These are phyloP conservation scores for Willowsia nigromaculata DNA, from an alignment of 2,888 invertebrate species.

Conservation along the genomic window DNA sequence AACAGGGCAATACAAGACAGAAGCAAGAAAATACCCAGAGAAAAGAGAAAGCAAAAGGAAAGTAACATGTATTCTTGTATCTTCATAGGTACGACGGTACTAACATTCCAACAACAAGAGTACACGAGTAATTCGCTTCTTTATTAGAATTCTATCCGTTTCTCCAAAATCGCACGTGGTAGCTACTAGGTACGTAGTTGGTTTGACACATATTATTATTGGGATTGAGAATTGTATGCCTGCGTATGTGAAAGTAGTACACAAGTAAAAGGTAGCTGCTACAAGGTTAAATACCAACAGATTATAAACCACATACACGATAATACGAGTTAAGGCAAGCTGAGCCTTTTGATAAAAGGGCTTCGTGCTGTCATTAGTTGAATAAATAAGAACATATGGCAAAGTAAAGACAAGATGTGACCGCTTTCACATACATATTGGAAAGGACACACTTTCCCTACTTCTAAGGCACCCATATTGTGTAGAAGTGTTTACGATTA, in stretches of 20 bases:
- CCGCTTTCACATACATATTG: not conserved
- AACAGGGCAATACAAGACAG: not conserved
- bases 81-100: not conserved
- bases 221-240: slow-evolving; percentile 14
- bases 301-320: not conserved
- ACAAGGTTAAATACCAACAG: not conserved
- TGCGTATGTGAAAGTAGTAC: not conserved
- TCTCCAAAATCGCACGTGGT: slow-evolving; percentile 44
- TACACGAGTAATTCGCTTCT: not conserved
- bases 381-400: slow-evolving; percentile 17
- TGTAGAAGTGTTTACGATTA: not conserved
- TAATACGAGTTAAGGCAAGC: not conserved
- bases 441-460: not conserved
- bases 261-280: not conserved
- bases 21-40: not conserved
- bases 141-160: slow-evolving; percentile 49
- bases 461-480: not conserved
- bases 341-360: not conserved
- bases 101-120: not conserved
- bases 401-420: not conserved
- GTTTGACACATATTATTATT: slow-evolving; percentile 32
- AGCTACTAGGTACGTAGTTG: not conserved
- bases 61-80: not conserved
- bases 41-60: not conserved
- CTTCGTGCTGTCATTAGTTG: not conserved